Evolutionary conservation across 2,888 invertebrate genomes (phyloP), one percentile per base, ranked within the genome.

Genomic region (Philaethria dido): DNA sequence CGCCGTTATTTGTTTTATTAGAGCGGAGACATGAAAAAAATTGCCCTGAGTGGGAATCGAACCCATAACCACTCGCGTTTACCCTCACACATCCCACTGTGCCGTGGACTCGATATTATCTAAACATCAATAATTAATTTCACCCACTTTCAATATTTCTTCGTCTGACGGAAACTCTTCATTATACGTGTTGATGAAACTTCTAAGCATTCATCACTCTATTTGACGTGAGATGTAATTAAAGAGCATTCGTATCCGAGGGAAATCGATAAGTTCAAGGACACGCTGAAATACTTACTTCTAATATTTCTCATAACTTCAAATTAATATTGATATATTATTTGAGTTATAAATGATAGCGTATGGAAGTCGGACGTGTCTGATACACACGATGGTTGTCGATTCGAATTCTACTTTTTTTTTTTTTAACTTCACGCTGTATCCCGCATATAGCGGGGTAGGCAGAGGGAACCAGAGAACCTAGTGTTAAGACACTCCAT

Each of bases 261-360:
- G 39, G 11, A 42, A 69, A 64, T 62, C 69, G 45, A 68, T 69
- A 64, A 54, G 64, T 65, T 70, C 68, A 65, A 64, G 69, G 62
- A 16, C 50, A 39, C 22, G 29, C 36, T 57, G 48, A 61, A 52
- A 20, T 29, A 9, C 36, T 64, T 45, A 45, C 2, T 63, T 44
- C 20, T 64, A 47, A 55, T 52, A 33, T 45, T 44, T 33, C 33
- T 44, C 22, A 22, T 55, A 33, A 45, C 5, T 54, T 33, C 1
- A 61, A 47, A 20, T 61, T 20, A 55, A 11, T 52, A 33, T 33
- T 52, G 29, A 52, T 52, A 29, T 52, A 52, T 29, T 9, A 33
- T 33, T 52, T 29, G 5, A 33, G 29, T 11, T 13, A 0, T 22
- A 13, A 11, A 3, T 47, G 20, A 16, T 45, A 4, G 3, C 6